phyloP scores from a whole-genome alignment of 2,113 vertebrate species.

The Onychorhynchus coronatus region DNA sequence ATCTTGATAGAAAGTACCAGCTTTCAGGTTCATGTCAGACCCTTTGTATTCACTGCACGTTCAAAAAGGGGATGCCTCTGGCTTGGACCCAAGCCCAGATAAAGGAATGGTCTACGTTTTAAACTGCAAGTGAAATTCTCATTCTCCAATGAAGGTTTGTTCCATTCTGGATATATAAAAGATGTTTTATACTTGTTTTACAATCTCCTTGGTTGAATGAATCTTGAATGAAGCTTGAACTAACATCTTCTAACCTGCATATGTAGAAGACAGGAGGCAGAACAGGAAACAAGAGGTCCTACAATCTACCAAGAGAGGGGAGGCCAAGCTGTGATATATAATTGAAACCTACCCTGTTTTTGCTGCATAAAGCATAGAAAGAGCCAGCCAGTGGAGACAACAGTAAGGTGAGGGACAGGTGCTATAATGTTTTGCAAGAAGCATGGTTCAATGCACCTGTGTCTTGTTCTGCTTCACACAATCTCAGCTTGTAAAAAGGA shows the following conservation, averaged over 20 bases:
- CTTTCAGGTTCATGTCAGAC: constrained; percentile 59
- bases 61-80: neutral
- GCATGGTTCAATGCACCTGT: neutral
- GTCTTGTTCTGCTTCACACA: neutral
- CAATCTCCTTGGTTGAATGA: neutral
- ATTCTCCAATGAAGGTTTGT: neutral
- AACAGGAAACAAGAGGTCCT: neutral
- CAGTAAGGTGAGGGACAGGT: neutral
- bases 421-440: neutral
- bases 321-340: neutral
- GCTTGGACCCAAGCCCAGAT: neutral
- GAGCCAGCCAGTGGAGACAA: neutral
- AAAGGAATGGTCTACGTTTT: neutral
- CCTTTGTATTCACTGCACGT: neutral
- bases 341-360: neutral
- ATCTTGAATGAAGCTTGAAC: neutral
- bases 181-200: neutral
- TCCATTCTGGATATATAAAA: neutral
- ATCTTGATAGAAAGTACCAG: constrained; percentile 11
- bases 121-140: neutral
- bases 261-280: neutral
- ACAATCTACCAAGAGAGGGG: neutral
- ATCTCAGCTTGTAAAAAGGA: neutral
- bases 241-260: neutral
- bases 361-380: neutral